Evolutionary conservation across 1,140 invertebrate species (phyloP).

Genomic region (Heliconius congener): DNA sequence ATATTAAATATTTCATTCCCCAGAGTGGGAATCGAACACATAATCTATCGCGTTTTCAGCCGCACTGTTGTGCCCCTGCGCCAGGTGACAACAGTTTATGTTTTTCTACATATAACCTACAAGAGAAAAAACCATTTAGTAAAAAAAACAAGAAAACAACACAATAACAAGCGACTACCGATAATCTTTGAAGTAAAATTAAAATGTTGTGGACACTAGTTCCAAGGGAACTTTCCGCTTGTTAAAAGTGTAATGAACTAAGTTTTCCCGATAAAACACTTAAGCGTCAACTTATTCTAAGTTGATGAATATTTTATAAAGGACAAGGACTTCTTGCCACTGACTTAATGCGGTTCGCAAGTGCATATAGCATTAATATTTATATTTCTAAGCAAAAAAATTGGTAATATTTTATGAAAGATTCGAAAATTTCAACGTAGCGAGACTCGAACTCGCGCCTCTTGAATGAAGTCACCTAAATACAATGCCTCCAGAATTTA

Average conservation of each 20-base stretch:
- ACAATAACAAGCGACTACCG: background rate
- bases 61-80: too few species aligned
- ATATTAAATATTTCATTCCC: too few species aligned
- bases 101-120: background rate
- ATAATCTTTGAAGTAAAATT: conserved; percentile 25
- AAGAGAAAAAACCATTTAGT: background rate
- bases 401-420: too few species aligned
- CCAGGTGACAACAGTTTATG: background rate
- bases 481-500: too few species aligned
- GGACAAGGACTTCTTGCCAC: conserved; percentile 13
- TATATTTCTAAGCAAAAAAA: background rate
- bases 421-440: too few species aligned
- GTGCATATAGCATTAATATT: conserved; percentile 8
- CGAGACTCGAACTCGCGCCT: too few species aligned
- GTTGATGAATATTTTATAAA: conserved; percentile 28
- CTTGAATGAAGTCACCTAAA: too few species aligned
- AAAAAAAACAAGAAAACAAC: background rate
- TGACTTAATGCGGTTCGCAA: background rate
- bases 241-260: conserved; percentile 30
- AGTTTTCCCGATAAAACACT: conserved; percentile 27
- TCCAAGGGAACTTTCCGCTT: conserved; percentile 19
- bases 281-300: conserved; percentile 13
- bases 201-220: conserved; percentile 21
- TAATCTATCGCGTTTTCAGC: too few species aligned
- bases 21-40: too few species aligned